Evolutionary conservation across 2,113 vertebrate genomes (phyloP).

Genomic region (Mandrillus leucophaeus): DNA sequence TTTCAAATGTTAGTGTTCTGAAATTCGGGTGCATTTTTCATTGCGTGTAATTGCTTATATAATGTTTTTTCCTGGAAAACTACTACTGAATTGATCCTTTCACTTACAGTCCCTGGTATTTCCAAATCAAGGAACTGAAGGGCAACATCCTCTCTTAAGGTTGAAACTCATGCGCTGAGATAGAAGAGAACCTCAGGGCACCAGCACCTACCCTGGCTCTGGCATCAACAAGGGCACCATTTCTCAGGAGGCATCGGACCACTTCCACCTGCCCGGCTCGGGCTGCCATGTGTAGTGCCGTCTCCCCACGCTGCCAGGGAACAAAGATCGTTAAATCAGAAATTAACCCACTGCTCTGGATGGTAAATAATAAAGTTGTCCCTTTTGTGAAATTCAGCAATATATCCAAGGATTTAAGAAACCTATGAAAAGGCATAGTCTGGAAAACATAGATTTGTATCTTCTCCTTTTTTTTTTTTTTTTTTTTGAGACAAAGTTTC

Average conservation of each 20-base stretch:
- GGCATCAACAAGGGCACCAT: slow-evolving; percentile 96
- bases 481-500: not conserved
- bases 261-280: slow-evolving; percentile 98
- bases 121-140: not conserved
- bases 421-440: not conserved
- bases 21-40: not conserved
- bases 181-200: accelerated
- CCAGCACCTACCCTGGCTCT: slow-evolving; percentile 93
- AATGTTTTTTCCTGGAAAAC: not conserved
- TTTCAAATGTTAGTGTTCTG: not conserved
- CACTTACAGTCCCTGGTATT: not conserved
- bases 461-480: not conserved
- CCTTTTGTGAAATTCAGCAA: not conserved
- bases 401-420: not conserved
- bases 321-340: slow-evolving; percentile 60
- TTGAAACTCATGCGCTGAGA: accelerated
- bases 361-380: not conserved
- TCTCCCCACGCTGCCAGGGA: slow-evolving; percentile 94
- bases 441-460: not conserved
- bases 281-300: slow-evolving; percentile 96
- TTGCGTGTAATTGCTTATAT: not conserved
- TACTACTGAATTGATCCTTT: not conserved
- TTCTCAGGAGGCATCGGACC: slow-evolving; percentile 96
- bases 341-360: not conserved
- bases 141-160: not conserved